Evolutionary conservation across 1,140 invertebrate genomes (phyloP).

Genomic region (Diabrotica virgifera): DNA sequence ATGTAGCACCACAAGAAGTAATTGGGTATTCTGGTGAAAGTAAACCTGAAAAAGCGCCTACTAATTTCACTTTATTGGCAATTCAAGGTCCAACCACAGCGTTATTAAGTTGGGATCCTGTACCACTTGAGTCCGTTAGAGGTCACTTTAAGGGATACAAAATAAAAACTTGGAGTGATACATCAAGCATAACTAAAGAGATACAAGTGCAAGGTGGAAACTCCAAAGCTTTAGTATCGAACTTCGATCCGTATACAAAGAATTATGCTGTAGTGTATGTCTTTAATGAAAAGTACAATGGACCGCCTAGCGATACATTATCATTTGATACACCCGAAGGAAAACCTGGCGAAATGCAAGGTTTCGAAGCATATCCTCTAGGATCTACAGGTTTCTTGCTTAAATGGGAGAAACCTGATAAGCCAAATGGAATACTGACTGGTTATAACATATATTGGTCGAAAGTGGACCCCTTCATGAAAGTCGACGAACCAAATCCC

Average conservation of each 20-base stretch:
- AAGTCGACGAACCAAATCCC: constrained; percentile 50
- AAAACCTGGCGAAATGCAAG: constrained; percentile 81
- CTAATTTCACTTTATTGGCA: constrained; percentile 78
- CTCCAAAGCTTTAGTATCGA: constrained; percentile 71
- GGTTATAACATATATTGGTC: constrained; percentile 93
- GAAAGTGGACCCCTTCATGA: constrained; percentile 66
- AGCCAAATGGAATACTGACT: constrained; percentile 89
- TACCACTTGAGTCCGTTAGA: constrained; percentile 68
- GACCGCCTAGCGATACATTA: constrained; percentile 81
- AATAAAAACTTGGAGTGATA: constrained; percentile 92
- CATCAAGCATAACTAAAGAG: constrained; percentile 59
- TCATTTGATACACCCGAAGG: constrained; percentile 90
- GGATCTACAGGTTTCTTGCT: constrained; percentile 86
- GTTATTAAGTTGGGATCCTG: constrained; percentile 79
- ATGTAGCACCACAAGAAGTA: constrained; percentile 75
- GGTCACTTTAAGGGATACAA: constrained; percentile 96
- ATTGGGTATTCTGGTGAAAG: constrained; percentile 95
- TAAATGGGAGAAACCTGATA: constrained; percentile 88
- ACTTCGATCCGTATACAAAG: constrained; percentile 84
- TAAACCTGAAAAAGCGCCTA: constrained; percentile 74
- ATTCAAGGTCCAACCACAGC: constrained; percentile 73
- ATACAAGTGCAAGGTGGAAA: constrained; percentile 74
- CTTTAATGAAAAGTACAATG: constrained; percentile 88
- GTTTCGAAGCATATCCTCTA: constrained; percentile 76
- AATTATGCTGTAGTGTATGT: constrained; percentile 88